These are phyloP conservation scores for Jordanella pulchra DNA, from an alignment of 2,797 vertebrate species.

Conservation along the genomic window DNA sequence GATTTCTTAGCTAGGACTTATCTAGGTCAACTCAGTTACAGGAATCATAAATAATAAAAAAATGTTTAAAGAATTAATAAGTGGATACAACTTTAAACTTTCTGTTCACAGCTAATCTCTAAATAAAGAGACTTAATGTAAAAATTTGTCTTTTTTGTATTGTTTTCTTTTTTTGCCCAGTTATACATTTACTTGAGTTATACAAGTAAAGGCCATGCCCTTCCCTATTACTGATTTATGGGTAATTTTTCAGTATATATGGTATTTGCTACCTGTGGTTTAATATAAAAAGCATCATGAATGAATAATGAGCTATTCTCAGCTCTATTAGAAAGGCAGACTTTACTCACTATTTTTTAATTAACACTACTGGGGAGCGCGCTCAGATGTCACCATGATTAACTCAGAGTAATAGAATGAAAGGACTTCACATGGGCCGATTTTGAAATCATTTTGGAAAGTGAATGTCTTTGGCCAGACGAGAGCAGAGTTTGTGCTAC, in stretches of 20 bases:
- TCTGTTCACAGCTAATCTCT: too few relatives aligned
- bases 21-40: background rate
- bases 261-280: constrained; percentile 39
- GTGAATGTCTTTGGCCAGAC: constrained; percentile 57
- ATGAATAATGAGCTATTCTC: constrained; percentile 59
- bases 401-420: constrained; percentile 60
- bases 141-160: background rate
- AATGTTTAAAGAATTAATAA: background rate
- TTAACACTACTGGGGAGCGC: constrained; percentile 61
- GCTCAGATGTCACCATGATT: constrained; percentile 52
- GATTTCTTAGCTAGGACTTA: background rate
- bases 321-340: constrained; percentile 64
- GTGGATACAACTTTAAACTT: background rate
- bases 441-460: constrained; percentile 59
- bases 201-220: background rate
- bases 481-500: constrained; percentile 65
- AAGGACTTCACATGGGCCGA: constrained; percentile 45
- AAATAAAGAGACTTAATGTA: background rate
- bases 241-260: background rate
- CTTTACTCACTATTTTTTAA: constrained; percentile 72
- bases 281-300: constrained; percentile 65
- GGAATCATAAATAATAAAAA: background rate
- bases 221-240: background rate
- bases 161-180: background rate
- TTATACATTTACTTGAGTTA: background rate